Percentiles rank a stretch among this genome's conserved stretches.
These are phyloP conservation scores for Oscheius sp. DNA, from an alignment of 2,888 invertebrate species.

Conservation along the genomic window DNA sequence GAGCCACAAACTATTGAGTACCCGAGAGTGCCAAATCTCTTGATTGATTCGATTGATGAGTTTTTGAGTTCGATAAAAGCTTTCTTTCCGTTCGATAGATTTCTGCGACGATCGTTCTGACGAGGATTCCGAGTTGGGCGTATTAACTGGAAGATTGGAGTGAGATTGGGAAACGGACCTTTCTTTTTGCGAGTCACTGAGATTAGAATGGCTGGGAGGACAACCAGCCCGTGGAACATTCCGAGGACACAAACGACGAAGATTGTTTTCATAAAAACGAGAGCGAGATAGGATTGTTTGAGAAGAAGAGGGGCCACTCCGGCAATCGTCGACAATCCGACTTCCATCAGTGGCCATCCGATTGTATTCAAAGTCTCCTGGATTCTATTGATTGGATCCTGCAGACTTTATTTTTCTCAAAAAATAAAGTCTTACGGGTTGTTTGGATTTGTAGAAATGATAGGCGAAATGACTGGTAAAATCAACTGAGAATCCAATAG, in stretches of 20 bases:
- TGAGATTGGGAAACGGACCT: constrained; percentile 1
- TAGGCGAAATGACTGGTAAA: constrained; percentile 66
- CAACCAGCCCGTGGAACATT: constrained; percentile 64
- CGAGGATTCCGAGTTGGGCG: constrained; percentile 34
- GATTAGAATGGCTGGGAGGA: constrained; percentile 61
- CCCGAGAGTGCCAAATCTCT: constrained; percentile 32
- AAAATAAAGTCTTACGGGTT: constrained; percentile 38
- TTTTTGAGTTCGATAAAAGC: constrained; percentile 52
- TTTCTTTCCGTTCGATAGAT: constrained; percentile 58
- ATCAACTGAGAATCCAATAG: constrained; percentile 66
- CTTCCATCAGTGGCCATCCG: constrained; percentile 65
- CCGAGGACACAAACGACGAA: constrained; percentile 62
- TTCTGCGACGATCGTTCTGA: constrained; percentile 54
- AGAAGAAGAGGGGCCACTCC: constrained; percentile 62
- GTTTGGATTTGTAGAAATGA: constrained; percentile 62
- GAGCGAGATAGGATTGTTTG: constrained; percentile 65
- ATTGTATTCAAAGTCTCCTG: constrained; percentile 58
- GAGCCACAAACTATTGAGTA: background rate
- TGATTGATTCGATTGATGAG: constrained; percentile 30
- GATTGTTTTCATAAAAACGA: constrained; percentile 65
- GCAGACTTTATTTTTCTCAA: background rate
- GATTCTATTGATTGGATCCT: constrained; percentile 55
- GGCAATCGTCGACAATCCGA: constrained; percentile 65
- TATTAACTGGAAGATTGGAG: background rate
- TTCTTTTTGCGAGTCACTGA: constrained; percentile 24